Base-by-base conservation (phyloP, 35 echinoderm and acorn worm species). In the Holothuria glaberrima region DNA sequence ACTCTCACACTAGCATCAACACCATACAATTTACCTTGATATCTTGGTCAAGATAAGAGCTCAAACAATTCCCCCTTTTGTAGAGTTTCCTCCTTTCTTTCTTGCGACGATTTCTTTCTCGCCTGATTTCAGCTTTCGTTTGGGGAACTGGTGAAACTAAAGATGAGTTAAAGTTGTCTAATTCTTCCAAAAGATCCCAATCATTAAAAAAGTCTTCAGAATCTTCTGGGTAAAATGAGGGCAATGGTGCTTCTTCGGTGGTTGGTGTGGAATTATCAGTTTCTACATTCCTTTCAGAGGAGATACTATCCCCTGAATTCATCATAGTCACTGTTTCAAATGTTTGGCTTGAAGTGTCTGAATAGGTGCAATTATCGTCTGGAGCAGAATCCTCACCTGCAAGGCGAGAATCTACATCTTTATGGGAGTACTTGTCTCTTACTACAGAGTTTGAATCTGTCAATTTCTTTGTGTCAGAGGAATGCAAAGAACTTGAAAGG, bases 101-200 rank as follows among this genome's bases (percentile, higher is more conserved):
- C 93, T 95, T 95, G 75, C 90, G 91, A n/a, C 90, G 58, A 66
- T 95, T 95, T 52, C 70, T 95, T 72, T 91, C 90, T 45, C 68
- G 70, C 68, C 76, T 91, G 73, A 82, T 45, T 17, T 91, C 82
- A 27, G 80, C 80, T 36, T 46, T 84, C 3, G 25, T 84, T 38
- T 84, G 80, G 50, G 5, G 13, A 19, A 20, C 34, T 22, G 80
- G 38, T 25, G 44, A 61, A 10, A 61, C 31, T 0, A 57, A 41
- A 12, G 76, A 81, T 13, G 77, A 82, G 21, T 32, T 84, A 3
- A 84, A 29, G 22, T 84, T 56, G 26, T 84, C 56, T 10, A 84
- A 61, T 36, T 84, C 80, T 33, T 71, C 80, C 33, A 62, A 56
- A 24, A 91, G 28, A 57, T 84, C 90, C 67, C 81, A 86, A 64